Conservation (phyloP, 2,888 invertebrate species). For the Argyresthia goedartella region DNA sequence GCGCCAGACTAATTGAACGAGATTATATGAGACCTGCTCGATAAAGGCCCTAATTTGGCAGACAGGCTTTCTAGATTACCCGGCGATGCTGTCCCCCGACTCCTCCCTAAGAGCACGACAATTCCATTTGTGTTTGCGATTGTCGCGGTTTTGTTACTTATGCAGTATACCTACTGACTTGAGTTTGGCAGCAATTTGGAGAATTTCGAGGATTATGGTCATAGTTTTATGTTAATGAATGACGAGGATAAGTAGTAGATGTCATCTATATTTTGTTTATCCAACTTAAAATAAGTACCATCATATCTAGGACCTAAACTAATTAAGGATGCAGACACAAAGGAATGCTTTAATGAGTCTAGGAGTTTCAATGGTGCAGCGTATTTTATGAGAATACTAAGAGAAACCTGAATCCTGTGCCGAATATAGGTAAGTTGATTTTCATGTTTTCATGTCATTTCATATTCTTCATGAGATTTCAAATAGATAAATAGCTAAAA, state of each 20-base stretch:
- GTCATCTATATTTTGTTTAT: no score
- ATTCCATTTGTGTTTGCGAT: slow-evolving; percentile 54
- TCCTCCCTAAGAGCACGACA: slow-evolving; percentile 47
- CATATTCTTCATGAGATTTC: no score
- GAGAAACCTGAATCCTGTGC: no score
- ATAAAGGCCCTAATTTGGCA: slow-evolving; percentile 4
- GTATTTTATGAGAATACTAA: no score
- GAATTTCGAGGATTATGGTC: no score
- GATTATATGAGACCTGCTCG: slow-evolving; percentile 17
- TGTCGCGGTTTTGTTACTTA: slow-evolving; percentile 16
- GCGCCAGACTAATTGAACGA: slow-evolving; percentile 23
- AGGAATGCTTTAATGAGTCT: slow-evolving; percentile 10
- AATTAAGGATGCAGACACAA: slow-evolving; percentile 17
- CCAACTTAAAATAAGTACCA: no score
- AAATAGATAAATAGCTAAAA: no score
- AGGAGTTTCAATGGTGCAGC: slow-evolving; percentile 11
- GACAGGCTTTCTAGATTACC: slow-evolving; percentile 29
- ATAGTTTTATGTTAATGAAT: no score
- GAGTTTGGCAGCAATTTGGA: no score
- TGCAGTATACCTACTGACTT: background rate
- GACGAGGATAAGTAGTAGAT: no score
- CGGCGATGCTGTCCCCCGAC: slow-evolving; percentile 40
- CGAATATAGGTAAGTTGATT: no score
- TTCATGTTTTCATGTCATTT: no score
- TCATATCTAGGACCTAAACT: background rate